phyloP scores from a whole-genome alignment of 2,888 invertebrate species.

The Ornithoptera priamus region DNA sequence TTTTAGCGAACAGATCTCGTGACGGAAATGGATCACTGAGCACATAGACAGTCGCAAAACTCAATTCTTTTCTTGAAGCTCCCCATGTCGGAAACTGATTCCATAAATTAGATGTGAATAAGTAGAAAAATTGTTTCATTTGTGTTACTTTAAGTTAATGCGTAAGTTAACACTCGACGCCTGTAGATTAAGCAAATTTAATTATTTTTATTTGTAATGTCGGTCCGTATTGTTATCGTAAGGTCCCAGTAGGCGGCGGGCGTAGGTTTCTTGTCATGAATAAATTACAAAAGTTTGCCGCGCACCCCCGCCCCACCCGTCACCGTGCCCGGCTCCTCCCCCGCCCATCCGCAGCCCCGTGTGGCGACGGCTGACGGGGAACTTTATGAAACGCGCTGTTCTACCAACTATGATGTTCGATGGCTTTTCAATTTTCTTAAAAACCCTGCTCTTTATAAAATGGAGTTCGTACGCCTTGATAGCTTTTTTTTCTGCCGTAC shows the following conservation, averaged over 20 bases:
- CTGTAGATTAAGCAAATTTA: no score
- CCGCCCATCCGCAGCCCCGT: no score
- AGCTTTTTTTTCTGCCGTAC: background rate
- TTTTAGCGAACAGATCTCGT: no score
- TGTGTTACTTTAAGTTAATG: background rate
- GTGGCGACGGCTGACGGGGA: background rate
- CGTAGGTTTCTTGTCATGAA: slow-evolving; percentile 2
- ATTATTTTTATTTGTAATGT: background rate
- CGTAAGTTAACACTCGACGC: background rate
- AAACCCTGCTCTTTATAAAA: background rate
- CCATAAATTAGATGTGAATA: background rate
- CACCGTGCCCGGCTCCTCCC: no score
- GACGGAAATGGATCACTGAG: no score
- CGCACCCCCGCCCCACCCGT: background rate
- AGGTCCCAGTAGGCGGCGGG: background rate
- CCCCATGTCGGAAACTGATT: no score
- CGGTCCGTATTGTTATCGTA: background rate
- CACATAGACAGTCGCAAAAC: no score
- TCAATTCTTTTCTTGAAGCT: no score
- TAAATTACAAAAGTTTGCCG: background rate
- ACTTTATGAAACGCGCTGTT: background rate
- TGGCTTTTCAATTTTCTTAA: slow-evolving; percentile 3
- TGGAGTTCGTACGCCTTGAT: background rate
- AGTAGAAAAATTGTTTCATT: background rate
- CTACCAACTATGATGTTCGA: background rate